Evolutionary conservation across 2,113 vertebrate genomes (phyloP).

Genomic region (Malurus elegans): DNA sequence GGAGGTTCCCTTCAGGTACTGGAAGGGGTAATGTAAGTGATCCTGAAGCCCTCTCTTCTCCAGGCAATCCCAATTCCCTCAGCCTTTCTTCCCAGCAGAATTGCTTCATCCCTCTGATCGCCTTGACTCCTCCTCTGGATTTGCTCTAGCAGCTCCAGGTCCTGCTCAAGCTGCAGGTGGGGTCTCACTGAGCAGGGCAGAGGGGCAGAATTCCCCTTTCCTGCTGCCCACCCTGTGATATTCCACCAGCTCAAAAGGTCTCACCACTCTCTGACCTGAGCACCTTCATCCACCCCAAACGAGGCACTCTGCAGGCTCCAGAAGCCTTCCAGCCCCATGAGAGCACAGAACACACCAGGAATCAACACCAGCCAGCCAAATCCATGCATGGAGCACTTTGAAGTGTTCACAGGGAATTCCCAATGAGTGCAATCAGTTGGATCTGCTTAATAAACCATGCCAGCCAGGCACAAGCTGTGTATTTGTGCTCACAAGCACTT

Average conservation of each 20-base stretch:
- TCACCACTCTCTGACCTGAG: not conserved
- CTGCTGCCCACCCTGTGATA: not conserved
- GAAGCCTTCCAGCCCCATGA: not conserved
- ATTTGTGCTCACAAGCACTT: not conserved
- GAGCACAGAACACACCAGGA: not conserved
- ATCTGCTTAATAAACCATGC: conserved; percentile 11
- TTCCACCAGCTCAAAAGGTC: not conserved
- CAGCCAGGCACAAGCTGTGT: not conserved
- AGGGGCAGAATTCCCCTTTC: not conserved
- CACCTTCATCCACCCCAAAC: not conserved
- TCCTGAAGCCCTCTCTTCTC: not conserved
- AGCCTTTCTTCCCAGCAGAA: not conserved
- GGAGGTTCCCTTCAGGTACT: not conserved
- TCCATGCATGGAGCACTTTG: not conserved
- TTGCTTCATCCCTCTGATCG: not conserved
- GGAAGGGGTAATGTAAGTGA: not conserved
- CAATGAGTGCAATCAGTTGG: not conserved
- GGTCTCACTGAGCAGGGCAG: not conserved
- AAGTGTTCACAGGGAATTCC: conserved; percentile 44
- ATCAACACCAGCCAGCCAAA: not conserved
- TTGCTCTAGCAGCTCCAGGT: not conserved
- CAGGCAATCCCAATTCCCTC: not conserved
- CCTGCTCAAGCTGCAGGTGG: not conserved
- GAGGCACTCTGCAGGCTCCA: not conserved
- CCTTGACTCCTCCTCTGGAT: not conserved